Percentiles rank a stretch among this genome's conserved stretches.
These are phyloP conservation scores for Aphidius colemani DNA, from an alignment of 2,888 invertebrate genomes.

Conservation along the genomic window DNA sequence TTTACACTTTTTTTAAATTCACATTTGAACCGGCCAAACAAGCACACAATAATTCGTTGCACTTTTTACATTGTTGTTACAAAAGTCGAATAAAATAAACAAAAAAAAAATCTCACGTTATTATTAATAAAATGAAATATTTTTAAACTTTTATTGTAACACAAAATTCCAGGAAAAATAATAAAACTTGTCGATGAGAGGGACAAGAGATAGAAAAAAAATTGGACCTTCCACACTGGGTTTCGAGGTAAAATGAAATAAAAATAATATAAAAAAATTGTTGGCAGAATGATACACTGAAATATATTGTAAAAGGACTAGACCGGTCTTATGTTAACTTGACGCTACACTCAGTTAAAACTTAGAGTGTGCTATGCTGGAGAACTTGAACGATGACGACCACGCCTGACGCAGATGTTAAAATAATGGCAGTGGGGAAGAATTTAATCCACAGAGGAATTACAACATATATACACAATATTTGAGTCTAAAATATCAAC, in stretches of 20 bases:
- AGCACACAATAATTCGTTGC: constrained; percentile 9
- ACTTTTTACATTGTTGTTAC: constrained; percentile 10
- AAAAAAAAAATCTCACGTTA: background rate
- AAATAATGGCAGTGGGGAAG: constrained; percentile 27
- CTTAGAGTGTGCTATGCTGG: background rate
- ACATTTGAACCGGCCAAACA: constrained; percentile 16
- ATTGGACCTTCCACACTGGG: background rate
- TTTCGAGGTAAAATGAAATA: background rate
- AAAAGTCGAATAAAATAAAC: background rate
- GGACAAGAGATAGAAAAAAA: background rate
- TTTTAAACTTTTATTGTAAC: background rate
- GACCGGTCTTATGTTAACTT: constrained; percentile 5
- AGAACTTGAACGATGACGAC: constrained; percentile 38
- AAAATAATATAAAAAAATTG: constrained; percentile 11
- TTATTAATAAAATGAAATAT: background rate
- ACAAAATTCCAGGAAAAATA: background rate
- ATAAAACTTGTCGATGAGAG: background rate
- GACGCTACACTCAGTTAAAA: constrained; percentile 21
- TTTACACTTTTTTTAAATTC: constrained; percentile 1
- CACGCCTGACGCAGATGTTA: constrained; percentile 56
- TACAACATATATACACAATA: constrained; percentile 10
- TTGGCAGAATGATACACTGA: background rate
- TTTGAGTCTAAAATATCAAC: background rate
- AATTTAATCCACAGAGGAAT: background rate
- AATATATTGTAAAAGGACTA: constrained; percentile 29